phyloP scores from a whole-genome alignment of 1,140 invertebrate genomes.

The Eriosoma lanigerum region DNA sequence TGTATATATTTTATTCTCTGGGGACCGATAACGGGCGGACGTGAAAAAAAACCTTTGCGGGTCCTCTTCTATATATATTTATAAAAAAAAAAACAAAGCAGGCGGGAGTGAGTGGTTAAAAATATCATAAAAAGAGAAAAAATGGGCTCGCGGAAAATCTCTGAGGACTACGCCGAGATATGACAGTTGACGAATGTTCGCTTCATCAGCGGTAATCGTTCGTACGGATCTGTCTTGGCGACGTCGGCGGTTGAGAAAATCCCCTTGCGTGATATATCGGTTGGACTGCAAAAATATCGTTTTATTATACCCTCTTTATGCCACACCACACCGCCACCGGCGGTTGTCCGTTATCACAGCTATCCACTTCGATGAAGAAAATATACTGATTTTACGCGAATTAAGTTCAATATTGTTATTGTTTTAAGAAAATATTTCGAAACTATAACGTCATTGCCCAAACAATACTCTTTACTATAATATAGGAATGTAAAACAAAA shows the following conservation, averaged over 20 bases:
- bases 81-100: not conserved
- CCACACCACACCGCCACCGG: not conserved
- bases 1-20: not conserved
- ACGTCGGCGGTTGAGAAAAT: not conserved
- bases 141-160: not conserved
- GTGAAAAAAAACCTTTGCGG: not conserved
- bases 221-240: slow-evolving; percentile 27
- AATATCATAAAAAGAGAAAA: not conserved
- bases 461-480: too few relatives aligned
- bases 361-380: not conserved
- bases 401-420: too few relatives aligned
- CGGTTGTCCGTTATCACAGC: slow-evolving; percentile 5
- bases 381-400: too few relatives aligned
- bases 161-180: not conserved
- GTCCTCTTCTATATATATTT: not conserved
- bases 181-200: slow-evolving; percentile 50
- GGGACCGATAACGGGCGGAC: slow-evolving; percentile 33
- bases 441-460: too few relatives aligned
- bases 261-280: slow-evolving; percentile 28
- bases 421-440: too few relatives aligned
- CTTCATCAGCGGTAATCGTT: slow-evolving; percentile 50
- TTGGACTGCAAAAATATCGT: slow-evolving; percentile 36
- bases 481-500: too few relatives aligned
- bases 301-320: slow-evolving; percentile 30
- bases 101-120: not conserved